These are phyloP conservation scores for Atrichornis clamosus DNA, from an alignment of 2,113 vertebrate species.

Conservation along the genomic window DNA sequence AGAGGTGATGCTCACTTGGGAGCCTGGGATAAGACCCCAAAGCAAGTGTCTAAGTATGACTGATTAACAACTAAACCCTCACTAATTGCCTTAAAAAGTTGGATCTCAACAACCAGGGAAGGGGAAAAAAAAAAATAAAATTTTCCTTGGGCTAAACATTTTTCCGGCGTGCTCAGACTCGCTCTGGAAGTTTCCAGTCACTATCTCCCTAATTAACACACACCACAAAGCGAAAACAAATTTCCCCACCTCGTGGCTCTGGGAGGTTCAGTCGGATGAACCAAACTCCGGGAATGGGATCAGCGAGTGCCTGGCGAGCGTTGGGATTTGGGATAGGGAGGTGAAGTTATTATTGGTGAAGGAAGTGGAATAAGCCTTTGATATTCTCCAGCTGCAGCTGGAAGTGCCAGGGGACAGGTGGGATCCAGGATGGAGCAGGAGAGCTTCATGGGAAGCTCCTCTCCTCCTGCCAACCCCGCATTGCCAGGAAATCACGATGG, in stretches of 20 bases:
- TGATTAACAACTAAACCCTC: conserved; percentile 29
- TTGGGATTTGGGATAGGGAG: conserved; percentile 7
- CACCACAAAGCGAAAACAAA: not conserved
- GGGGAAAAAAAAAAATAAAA: not conserved
- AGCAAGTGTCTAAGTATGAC: not conserved
- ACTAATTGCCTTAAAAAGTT: conserved; percentile 8
- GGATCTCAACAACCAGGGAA: not conserved
- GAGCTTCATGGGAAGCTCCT: not conserved
- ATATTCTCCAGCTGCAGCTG: conserved; percentile 47
- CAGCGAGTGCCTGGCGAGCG: not conserved
- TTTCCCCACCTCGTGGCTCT: not conserved
- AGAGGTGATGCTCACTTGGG: not conserved
- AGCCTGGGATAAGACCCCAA: not conserved
- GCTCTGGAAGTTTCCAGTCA: not conserved
- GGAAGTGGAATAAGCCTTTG: not conserved
- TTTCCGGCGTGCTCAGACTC: not conserved
- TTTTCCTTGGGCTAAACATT: conserved; percentile 45
- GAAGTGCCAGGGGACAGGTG: not conserved
- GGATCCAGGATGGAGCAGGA: accelerated
- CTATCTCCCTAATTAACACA: not conserved
- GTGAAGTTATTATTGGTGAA: not conserved
- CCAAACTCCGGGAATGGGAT: not conserved
- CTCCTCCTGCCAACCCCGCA: conserved; percentile 11
- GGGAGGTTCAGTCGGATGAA: not conserved
- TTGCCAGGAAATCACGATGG: not conserved